Conservation (phyloP, 2,888 invertebrate species). For the Thyatira batis region DNA sequence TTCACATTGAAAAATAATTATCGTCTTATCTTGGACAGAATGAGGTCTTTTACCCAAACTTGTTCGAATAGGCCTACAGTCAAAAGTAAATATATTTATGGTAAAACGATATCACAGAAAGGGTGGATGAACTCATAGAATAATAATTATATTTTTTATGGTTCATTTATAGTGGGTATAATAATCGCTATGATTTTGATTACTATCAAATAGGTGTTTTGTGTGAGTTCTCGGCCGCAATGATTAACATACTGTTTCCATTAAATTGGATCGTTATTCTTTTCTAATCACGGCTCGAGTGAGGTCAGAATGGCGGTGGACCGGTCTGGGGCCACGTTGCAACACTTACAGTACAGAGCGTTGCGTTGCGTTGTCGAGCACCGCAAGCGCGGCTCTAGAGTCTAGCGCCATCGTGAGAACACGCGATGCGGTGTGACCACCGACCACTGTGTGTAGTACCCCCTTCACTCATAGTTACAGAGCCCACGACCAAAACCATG, state of each 20-base stretch:
- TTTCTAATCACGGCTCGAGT: slow-evolving; percentile 53
- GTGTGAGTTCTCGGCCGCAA: slow-evolving; percentile 34
- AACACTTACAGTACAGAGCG: slow-evolving; percentile 68
- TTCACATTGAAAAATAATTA: not conserved
- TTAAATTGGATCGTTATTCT: slow-evolving; percentile 53
- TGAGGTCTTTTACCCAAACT: not conserved
- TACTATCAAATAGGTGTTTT: slow-evolving; percentile 36
- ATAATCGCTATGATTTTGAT: slow-evolving; percentile 46
- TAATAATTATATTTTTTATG: slow-evolving; percentile 47
- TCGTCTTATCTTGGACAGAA: not conserved
- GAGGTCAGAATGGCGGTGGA: slow-evolving; percentile 58
- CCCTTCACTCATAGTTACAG: slow-evolving; percentile 24
- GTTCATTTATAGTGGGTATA: slow-evolving; percentile 43
- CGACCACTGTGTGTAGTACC: slow-evolving; percentile 48
- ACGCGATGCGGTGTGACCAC: too few relatives aligned
- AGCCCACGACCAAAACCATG: too few relatives aligned
- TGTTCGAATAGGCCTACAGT: not conserved
- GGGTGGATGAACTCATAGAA: slow-evolving; percentile 44
- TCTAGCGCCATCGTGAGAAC: slow-evolving; percentile 67
- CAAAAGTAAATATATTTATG: slow-evolving; percentile 17
- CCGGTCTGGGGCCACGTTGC: slow-evolving; percentile 64
- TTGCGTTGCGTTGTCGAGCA: slow-evolving; percentile 57
- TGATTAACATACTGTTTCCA: slow-evolving; percentile 50
- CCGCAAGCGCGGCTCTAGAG: slow-evolving; percentile 58
- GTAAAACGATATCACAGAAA: slow-evolving; percentile 19